Percentiles rank a stretch among this genome's conserved stretches.
Conservation (phyloP, 2,113 vertebrate genomes). For the Elephas maximus region DNA sequence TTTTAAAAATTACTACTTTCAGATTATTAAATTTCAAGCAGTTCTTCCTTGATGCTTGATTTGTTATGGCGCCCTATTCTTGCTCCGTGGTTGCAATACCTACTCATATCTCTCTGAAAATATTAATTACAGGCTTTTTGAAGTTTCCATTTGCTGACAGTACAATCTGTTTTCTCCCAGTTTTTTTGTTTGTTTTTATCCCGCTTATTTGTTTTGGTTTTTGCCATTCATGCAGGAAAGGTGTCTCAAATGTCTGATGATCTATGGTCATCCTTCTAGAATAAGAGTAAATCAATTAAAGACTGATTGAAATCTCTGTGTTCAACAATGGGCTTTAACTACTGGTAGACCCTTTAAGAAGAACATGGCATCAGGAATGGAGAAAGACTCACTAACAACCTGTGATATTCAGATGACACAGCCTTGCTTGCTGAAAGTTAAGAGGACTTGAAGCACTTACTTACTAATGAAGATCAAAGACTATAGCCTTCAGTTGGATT, state of each 20-base stretch:
- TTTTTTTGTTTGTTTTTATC: not conserved
- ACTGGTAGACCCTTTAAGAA: not conserved
- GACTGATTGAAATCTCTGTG: not conserved
- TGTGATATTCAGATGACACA: too few species aligned
- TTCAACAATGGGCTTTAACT: not conserved
- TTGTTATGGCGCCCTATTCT: not conserved
- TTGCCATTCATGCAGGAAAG: constrained; percentile 41
- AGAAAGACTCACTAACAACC: too few species aligned
- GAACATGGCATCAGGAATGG: too few species aligned
- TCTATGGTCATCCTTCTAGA: constrained; percentile 36
- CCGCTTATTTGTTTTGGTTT: not conserved
- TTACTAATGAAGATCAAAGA: too few species aligned
- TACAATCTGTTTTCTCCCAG: not conserved
- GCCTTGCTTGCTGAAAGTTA: too few species aligned
- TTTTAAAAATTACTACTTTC: not conserved
- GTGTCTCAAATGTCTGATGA: not conserved
- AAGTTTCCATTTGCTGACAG: not conserved
- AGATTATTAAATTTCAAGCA: constrained; percentile 46
- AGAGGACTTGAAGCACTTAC: too few species aligned
- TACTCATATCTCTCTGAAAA: not conserved
- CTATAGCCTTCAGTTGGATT: too few species aligned
- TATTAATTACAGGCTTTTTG: not conserved
- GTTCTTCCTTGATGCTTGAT: not conserved
- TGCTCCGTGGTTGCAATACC: not conserved
- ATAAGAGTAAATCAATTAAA: constrained; percentile 12